phyloP scores from a whole-genome alignment of 2,797 vertebrate species.

The Myoxocephalus aenaeus region DNA sequence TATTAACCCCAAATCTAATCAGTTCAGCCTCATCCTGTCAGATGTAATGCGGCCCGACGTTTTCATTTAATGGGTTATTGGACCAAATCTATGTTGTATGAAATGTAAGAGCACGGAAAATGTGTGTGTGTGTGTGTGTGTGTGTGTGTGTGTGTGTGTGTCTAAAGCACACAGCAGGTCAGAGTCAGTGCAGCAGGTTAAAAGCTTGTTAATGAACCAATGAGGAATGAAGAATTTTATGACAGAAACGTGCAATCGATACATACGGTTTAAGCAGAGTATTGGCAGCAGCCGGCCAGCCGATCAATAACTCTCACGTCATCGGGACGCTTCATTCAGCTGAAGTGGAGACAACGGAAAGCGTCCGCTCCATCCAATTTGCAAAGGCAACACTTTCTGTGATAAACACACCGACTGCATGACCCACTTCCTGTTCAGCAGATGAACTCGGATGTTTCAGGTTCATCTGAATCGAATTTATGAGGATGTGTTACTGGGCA shows the following conservation, averaged over 20 bases:
- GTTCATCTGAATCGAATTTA: no score
- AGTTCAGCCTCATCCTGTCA: not conserved
- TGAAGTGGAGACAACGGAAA: conserved; percentile 28
- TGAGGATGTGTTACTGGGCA: not conserved
- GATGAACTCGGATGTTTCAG: not conserved
- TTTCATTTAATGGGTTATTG: not conserved
- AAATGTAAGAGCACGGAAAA: not conserved
- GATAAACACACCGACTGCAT: not conserved
- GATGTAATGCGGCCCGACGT: not conserved
- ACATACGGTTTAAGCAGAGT: conserved; percentile 41
- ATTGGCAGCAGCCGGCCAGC: conserved; percentile 48
- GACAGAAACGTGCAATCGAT: conserved; percentile 56
- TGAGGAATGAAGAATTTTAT: conserved; percentile 45
- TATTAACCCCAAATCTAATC: not conserved
- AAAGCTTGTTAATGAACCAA: conserved; percentile 48
- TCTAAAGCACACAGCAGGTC: conserved; percentile 14
- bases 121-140: not conserved
- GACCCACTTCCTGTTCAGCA: not conserved
- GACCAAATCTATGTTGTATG: not conserved
- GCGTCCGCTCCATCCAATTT: conserved; percentile 32
- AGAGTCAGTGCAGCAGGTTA: conserved; percentile 28
- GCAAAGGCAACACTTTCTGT: not conserved
- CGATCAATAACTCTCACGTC: conserved; percentile 52
- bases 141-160: not conserved
- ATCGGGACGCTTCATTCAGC: conserved; percentile 30